Conservation (phyloP, 2,113 vertebrate genomes). For the Turnix velox region DNA sequence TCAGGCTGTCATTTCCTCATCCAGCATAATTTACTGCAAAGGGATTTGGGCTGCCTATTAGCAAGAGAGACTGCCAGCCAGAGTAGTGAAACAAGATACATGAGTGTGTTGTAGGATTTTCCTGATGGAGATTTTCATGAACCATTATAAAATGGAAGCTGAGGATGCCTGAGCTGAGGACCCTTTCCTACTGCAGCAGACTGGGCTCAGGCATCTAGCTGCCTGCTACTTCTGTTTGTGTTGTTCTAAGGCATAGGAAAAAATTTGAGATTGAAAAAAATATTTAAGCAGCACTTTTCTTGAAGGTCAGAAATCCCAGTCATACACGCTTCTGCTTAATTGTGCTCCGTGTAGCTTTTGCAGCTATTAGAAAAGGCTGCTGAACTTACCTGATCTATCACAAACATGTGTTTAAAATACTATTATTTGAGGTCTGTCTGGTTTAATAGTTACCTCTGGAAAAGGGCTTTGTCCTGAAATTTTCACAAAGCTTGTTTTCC, state of each 20-base stretch:
- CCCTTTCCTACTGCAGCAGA: not conserved
- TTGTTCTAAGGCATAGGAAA: not conserved
- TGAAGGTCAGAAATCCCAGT: not conserved
- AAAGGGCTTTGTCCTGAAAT: slow-evolving; percentile 1
- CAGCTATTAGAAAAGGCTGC: not conserved
- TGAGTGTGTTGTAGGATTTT: not conserved
- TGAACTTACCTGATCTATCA: not conserved
- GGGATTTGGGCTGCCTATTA: not conserved
- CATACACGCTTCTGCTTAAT: not conserved
- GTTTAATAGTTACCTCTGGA: slow-evolving; percentile 29
- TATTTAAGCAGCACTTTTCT: not conserved
- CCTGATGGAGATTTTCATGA: not conserved
- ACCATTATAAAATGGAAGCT: not conserved
- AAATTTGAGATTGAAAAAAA: not conserved
- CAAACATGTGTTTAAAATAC: not conserved
- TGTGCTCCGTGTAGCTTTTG: not conserved
- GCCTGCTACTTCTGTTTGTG: not conserved
- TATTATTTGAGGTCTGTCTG: not conserved
- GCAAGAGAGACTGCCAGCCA: not conserved
- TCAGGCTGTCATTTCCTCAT: not conserved
- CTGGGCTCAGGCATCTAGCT: not conserved
- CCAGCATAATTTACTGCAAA: not conserved
- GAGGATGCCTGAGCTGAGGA: not conserved
- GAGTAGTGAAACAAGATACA: not conserved
- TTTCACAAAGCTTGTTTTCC: slow-evolving; percentile 14